Percentiles rank a stretch among this genome's conserved stretches.
phyloP scores from a whole-genome alignment of 2,888 invertebrate genomes.

The Omphaloscelis lunosa region DNA sequence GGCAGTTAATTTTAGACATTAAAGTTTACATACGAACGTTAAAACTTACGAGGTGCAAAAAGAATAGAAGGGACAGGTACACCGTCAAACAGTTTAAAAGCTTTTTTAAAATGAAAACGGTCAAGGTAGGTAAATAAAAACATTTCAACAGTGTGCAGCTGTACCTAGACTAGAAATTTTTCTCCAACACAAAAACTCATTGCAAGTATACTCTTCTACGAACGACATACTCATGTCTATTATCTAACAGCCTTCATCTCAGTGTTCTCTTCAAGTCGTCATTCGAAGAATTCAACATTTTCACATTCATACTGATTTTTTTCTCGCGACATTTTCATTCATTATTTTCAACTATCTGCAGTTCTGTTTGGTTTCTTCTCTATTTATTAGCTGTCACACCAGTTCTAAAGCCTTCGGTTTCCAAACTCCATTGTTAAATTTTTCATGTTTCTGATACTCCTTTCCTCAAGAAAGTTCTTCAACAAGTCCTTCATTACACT shows the following conservation, averaged over 20 bases:
- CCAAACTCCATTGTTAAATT: not conserved
- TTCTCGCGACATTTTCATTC: no score
- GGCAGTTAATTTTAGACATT: constrained; percentile 24
- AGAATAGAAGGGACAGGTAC: not conserved
- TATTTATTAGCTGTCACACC: no score
- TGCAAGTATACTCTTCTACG: not conserved
- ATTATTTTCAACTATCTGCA: no score
- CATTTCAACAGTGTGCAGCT: not conserved
- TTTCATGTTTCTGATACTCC: not conserved
- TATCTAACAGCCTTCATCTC: no score
- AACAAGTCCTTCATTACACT: not conserved
- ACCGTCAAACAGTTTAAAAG: not conserved
- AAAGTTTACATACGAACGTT: constrained; percentile 5
- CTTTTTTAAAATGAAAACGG: not conserved
- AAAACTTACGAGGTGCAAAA: not conserved
- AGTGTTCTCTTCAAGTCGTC: not conserved
- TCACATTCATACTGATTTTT: no score
- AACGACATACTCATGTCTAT: not conserved
- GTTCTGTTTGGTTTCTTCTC: no score
- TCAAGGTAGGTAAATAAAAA: not conserved
- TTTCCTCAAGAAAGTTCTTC: constrained; percentile 8
- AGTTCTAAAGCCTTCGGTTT: not conserved
- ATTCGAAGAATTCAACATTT: not conserved
- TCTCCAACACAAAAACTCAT: not conserved
- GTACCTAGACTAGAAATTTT: not conserved